Evolutionary conservation across 2,113 vertebrate genomes (phyloP), one percentile per base, ranked within the genome.

Genomic region (Opisthocomus hoazin): DNA sequence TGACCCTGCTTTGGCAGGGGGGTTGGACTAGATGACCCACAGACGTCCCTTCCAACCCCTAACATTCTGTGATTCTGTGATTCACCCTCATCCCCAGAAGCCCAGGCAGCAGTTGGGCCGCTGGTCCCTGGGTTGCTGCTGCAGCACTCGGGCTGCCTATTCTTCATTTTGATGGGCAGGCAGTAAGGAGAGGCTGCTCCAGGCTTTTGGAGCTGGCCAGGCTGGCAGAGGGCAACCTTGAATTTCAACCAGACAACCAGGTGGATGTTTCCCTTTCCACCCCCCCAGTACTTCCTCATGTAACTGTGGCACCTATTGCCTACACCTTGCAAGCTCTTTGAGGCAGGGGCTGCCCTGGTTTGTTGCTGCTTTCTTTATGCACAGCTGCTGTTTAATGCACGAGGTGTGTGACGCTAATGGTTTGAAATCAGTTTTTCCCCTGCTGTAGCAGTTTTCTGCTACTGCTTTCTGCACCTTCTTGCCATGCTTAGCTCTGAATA

Each of bases 321-420:
- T 32, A 3, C 1, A 2, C 12, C 9, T 32, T 50, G 22, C 8
- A 75, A 73, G 18, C 5, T 57, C 58, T 37, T 45, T 15, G 37
- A 36, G 29, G 10, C 19, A 34, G 6, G 41, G n/a, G 5, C 32
- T 10, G 2, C 45, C 15, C 45, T 70, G 54, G 3, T 14, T 71
- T 70, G 37, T 32, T n/a, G 29, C 57, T 58, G 41, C 26, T 74
- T 69, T 56, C 1, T 1, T 53, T 46, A 29, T 1, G 16, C 11
- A 10, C 3, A 27, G 41, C 22, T 0, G 1, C 48, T 68, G 34
- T 15, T 70, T 61, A 63, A 53, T n/a, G 18, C 21, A 30, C 36
- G 73, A 58, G 15, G 11, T 63, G 27, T 66, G 8, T 0, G 0
- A 37, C 0, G 0, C 50, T 71, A 53, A 70, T n/a, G 24, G 15